These are phyloP conservation scores for Salminus brasiliensis DNA, from an alignment of 2,113 vertebrate species.

Conservation along the genomic window DNA sequence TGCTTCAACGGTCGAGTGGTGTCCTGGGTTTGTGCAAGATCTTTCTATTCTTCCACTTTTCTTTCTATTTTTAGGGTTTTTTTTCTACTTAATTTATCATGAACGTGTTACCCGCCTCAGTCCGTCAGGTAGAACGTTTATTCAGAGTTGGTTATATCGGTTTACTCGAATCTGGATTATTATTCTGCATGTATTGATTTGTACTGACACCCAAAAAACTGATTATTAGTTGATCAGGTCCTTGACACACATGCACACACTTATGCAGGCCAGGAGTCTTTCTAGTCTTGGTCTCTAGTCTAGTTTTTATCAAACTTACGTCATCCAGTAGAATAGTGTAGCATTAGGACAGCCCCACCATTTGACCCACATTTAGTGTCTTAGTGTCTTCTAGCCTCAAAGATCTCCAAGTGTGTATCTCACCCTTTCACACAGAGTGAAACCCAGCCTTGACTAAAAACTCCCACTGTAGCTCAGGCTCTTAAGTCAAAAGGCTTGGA, in stretches of 20 bases:
- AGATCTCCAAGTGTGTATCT: constrained; percentile 34
- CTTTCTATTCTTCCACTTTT: not conserved
- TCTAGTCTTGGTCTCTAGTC: no score
- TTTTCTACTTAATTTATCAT: no score
- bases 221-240: not conserved
- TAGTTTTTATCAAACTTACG: not conserved
- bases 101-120: no score
- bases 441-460: constrained; percentile 36
- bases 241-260: not conserved
- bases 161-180: no score
- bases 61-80: no score
- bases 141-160: no score
- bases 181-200: no score
- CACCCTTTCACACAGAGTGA: constrained; percentile 18
- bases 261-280: not conserved
- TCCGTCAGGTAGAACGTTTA: no score
- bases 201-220: not conserved
- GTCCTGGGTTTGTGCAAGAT: constrained; percentile 83
- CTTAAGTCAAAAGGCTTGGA: constrained; percentile 44
- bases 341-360: not conserved
- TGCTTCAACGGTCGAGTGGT: constrained; percentile 93
- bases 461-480: constrained; percentile 30
- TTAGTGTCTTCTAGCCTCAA: constrained; percentile 31
- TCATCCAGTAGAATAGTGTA: not conserved
- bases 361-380: constrained; percentile 1